phyloP scores from a whole-genome alignment of 2,113 vertebrate genomes.

The Aix galericulata region DNA sequence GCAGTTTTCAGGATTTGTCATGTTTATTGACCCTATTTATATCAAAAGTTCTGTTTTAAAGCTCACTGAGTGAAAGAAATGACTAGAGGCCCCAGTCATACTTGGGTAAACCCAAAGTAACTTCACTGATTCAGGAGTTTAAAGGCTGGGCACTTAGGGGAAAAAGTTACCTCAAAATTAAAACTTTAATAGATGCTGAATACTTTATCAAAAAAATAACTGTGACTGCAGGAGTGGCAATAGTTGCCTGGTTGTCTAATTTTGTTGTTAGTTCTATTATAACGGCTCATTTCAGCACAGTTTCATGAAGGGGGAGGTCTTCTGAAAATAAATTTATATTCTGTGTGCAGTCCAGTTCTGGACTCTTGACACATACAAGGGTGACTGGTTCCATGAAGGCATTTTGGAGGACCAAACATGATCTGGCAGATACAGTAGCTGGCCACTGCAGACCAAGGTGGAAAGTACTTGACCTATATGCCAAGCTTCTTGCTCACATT shows the following conservation, averaged over 20 bases:
- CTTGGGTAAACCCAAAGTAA: not conserved
- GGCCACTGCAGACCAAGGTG: too few species aligned
- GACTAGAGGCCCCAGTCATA: not conserved
- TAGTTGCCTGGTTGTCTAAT: not conserved
- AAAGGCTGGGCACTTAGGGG: not conserved
- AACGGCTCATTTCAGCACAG: not conserved
- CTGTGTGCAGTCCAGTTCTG: not conserved
- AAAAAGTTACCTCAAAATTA: not conserved
- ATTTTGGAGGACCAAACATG: too few species aligned
- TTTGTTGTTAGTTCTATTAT: not conserved
- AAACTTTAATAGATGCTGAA: not conserved
- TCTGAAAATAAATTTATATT: not conserved
- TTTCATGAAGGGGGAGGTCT: not conserved
- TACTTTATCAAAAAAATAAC: not conserved
- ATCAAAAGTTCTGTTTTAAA: not conserved
- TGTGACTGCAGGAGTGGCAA: not conserved
- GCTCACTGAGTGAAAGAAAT: slow-evolving; percentile 16
- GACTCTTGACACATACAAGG: too few species aligned
- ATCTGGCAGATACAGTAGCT: too few species aligned
- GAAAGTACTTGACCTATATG: too few species aligned
- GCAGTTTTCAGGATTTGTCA: not conserved
- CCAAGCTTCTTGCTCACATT: too few species aligned
- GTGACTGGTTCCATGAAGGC: too few species aligned
- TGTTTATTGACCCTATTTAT: not conserved
- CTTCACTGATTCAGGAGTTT: not conserved